Evolutionary conservation across 23 tunicate species (phyloP).

Genomic region (Aplidium turbinatum): DNA sequence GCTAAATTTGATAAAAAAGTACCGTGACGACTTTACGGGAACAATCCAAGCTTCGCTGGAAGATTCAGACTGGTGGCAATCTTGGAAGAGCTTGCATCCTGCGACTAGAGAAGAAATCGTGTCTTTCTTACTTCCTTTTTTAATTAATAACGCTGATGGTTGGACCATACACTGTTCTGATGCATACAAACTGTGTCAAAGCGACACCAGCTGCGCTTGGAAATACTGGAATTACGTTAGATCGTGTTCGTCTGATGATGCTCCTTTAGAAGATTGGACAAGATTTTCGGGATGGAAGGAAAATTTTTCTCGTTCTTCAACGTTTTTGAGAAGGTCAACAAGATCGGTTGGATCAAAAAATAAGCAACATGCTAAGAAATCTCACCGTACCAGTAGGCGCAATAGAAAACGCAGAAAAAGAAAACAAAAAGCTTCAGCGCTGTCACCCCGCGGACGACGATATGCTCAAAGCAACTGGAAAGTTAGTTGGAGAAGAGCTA

Average conservation of each 20-base stretch:
- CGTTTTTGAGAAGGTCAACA: too few species aligned
- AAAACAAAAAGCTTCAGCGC: background rate
- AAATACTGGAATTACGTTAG: conserved; percentile 60
- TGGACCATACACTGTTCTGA: conserved; percentile 65
- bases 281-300: background rate
- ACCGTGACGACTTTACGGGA: conserved; percentile 10
- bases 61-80: conserved; percentile 33
- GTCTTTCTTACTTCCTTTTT: conserved; percentile 32
- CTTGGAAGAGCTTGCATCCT: conserved; percentile 55
- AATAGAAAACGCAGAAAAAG: background rate
- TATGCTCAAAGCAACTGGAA: background rate
- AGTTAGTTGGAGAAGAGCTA: conserved; percentile 3
- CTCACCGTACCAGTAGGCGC: background rate
- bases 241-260: conserved; percentile 38
- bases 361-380: background rate
- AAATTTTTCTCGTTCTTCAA: background rate
- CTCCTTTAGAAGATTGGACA: background rate
- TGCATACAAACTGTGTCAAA: conserved; percentile 56
- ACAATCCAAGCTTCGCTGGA: conserved; percentile 29
- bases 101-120: conserved; percentile 40
- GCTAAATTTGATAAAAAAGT: conserved; percentile 13
- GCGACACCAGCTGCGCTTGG: conserved; percentile 59
- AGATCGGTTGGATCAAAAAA: background rate
- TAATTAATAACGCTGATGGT: conserved; percentile 5
- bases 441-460: background rate